These are phyloP conservation scores for Piaya cayana DNA, from an alignment of 2,113 vertebrate genomes.

Conservation along the genomic window DNA sequence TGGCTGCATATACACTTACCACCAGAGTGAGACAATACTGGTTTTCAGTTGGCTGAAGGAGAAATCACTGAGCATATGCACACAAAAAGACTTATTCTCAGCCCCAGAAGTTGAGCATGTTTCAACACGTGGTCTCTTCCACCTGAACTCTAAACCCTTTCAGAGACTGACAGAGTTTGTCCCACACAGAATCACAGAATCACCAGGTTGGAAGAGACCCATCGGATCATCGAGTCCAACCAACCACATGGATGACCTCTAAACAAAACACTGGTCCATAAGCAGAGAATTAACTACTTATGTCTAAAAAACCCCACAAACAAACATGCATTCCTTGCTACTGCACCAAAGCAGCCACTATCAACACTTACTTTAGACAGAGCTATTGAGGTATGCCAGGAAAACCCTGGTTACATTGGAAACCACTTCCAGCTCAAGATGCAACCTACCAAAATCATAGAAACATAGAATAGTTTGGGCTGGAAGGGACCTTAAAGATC, in stretches of 20 bases:
- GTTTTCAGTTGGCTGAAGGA: background rate
- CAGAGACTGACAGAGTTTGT: background rate
- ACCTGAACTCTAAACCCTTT: background rate
- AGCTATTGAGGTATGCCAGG: background rate
- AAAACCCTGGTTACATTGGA: constrained; percentile 63
- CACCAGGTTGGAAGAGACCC: no score
- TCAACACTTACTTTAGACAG: constrained; percentile 30
- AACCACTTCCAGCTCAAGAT: background rate
- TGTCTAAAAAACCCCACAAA: background rate
- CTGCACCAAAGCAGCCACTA: constrained; percentile 5
- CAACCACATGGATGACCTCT: background rate
- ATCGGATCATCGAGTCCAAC: no score
- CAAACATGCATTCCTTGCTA: background rate
- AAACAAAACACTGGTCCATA: background rate
- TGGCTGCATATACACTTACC: background rate
- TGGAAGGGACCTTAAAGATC: no score
- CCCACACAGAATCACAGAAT: no score
- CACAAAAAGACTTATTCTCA: background rate
- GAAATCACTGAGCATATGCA: background rate
- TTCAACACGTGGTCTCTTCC: background rate
- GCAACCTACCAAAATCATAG: background rate
- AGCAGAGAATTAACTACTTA: background rate
- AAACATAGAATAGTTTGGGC: no score
- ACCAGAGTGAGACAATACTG: background rate
- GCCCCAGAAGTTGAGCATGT: background rate